Base-by-base conservation (phyloP, 2,888 invertebrate genomes). In the Cerastis leucographa region DNA sequence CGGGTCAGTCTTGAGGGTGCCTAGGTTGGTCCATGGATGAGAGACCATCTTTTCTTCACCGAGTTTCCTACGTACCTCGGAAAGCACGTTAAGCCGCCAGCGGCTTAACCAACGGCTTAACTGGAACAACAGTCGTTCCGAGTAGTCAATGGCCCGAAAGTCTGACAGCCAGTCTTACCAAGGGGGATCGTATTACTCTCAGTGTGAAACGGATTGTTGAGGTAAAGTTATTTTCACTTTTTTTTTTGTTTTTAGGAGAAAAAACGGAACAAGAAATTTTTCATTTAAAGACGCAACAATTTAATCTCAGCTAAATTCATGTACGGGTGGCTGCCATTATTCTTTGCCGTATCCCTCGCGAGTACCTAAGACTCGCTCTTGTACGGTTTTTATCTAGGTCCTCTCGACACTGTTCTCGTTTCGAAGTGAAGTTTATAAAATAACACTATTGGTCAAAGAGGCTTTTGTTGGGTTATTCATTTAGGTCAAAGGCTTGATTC, bases 401-500 rank as follows among this genome's bases (percentile, higher is more conserved):
- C 9, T 19, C 61, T 61, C 14, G 3, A 35, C 14, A 35, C 11
- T 5, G 25, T 64, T 71, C 25, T 12, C 42, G 25, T 71, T 49
- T 51, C 42, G 7, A 66, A 42, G 17, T 51, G 7, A 51, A 22
- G 22, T 65, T 29, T 61, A 29, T 1, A 40, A 49, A 42, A 35
- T 49, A 42, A 44, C 17, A 25, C 25, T 25, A 46, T 29, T 25
- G 14, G 44, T 64, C 77, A 69, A 42, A 49, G 54, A 49, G 29
- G 64, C 40, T 46, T 40, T 54, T 42, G 29, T 65, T 65, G 49
- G 35, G 19, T 49, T n/a, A 77, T 59, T 42, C 29, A 78, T 9
- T 68, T 46, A 61, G 11, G 46, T 78, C 68, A 78, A 64, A 62
- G 42, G 29, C 35, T 79, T 56, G n/a, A 69, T 54, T 54, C 62